A percentile compares a stretch with the other conserved stretches of the same genome.
These are phyloP conservation scores for Alcedo quadribrachys DNA, from an alignment of 2,797 vertebrate genomes.

Conservation along the genomic window DNA sequence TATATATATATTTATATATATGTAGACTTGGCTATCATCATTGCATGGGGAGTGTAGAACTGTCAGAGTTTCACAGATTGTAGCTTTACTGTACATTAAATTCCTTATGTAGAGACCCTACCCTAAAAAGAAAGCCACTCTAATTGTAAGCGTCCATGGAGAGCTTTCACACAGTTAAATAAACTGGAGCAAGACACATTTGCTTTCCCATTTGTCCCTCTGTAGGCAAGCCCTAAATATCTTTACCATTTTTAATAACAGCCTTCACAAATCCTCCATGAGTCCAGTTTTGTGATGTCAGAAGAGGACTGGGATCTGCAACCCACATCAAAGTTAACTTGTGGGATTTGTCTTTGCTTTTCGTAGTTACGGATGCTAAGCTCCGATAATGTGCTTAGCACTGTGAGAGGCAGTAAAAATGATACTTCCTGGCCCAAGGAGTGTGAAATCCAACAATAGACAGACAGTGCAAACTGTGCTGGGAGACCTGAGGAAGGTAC, in stretches of 20 bases:
- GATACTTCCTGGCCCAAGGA: conserved; percentile 14
- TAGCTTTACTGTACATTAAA: not conserved
- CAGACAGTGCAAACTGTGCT: not conserved
- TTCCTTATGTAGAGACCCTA: not conserved
- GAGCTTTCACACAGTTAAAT: not conserved
- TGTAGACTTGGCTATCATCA: not conserved
- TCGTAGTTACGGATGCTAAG: conserved; percentile 44
- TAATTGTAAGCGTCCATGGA: not conserved
- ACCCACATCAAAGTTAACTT: conserved; percentile 35
- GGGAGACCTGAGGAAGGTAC: not conserved
- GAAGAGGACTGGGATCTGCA: not conserved
- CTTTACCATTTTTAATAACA: not conserved
- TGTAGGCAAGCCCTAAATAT: not conserved
- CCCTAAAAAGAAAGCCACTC: not conserved
- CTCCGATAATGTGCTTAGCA: conserved; percentile 46
- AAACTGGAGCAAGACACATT: not conserved
- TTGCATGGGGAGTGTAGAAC: not conserved
- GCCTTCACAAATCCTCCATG: conserved; percentile 22
- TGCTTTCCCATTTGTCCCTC: not conserved
- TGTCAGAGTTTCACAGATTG: not conserved
- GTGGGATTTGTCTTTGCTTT: conserved; percentile 18
- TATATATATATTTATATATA: accelerated
- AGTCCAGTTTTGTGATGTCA: conserved; percentile 26
- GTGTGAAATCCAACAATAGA: not conserved
- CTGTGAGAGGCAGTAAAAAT: conserved; percentile 33